Evolutionary conservation across 1,140 invertebrate genomes (phyloP).

Genomic region (Wasmannia auropunctata): DNA sequence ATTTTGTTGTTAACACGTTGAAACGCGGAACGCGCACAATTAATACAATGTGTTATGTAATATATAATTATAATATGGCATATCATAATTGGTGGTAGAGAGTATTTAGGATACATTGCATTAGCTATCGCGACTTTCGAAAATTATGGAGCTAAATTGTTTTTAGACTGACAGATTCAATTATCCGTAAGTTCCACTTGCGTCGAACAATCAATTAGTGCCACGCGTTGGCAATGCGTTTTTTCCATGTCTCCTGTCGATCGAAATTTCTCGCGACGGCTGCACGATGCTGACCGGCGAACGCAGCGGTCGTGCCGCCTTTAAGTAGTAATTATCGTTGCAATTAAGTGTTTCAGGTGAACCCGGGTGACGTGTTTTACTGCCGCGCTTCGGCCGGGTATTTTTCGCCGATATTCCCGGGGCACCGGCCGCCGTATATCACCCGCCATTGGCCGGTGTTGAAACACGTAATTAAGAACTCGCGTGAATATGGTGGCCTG

Average conservation of each 20-base stretch:
- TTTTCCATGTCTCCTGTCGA: slow-evolving; percentile 30
- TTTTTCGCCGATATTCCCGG: slow-evolving; percentile 65
- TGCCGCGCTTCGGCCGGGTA: slow-evolving; percentile 54
- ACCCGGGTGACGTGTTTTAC: slow-evolving; percentile 60
- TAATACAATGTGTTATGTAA: slow-evolving; percentile 5
- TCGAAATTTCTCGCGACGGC: slow-evolving; percentile 14
- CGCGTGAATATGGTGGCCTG: slow-evolving; percentile 74
- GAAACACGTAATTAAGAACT: slow-evolving; percentile 75
- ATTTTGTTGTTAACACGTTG: slow-evolving; percentile 4
- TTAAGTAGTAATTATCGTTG: slow-evolving; percentile 60
- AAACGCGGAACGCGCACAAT: neutral
- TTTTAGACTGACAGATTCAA: slow-evolving; percentile 39
- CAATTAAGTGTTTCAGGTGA: slow-evolving; percentile 63
- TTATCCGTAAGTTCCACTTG: slow-evolving; percentile 23
- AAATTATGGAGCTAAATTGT: slow-evolving; percentile 34
- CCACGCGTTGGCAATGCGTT: neutral
- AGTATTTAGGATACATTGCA: neutral
- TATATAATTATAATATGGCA: slow-evolving; percentile 1
- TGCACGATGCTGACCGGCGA: slow-evolving; percentile 1
- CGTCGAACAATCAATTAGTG: slow-evolving; percentile 42
- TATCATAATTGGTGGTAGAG: neutral
- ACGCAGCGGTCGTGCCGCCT: neutral
- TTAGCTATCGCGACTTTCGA: slow-evolving; percentile 16
- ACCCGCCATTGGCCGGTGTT: slow-evolving; percentile 61
- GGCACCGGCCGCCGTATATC: slow-evolving; percentile 61